phyloP scores from a whole-genome alignment of 2,888 invertebrate genomes.

The Brachyptera putata region DNA sequence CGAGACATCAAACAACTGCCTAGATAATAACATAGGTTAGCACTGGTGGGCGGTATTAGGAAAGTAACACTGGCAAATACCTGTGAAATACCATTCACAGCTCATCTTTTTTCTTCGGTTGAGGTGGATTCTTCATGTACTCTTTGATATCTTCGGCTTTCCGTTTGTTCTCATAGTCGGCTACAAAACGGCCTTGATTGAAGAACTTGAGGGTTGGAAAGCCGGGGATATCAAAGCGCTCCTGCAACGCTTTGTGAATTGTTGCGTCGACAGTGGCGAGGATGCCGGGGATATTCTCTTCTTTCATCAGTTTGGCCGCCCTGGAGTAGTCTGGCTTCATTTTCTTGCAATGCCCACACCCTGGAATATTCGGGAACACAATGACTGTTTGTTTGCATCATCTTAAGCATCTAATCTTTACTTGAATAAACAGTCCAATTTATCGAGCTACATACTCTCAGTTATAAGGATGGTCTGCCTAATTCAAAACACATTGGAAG shows the following conservation, averaged over 20 bases:
- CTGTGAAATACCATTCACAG: conserved; percentile 18
- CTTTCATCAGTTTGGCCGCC: conserved; percentile 51
- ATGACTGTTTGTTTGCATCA: too few relatives aligned
- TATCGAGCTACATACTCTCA: too few relatives aligned
- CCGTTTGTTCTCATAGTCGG: conserved; percentile 56
- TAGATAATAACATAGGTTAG: too few relatives aligned
- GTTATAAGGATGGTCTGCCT: too few relatives aligned
- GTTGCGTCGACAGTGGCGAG: conserved; percentile 65
- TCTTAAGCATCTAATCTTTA: too few relatives aligned
- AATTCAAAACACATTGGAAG: too few relatives aligned
- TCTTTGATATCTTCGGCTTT: conserved; percentile 52
- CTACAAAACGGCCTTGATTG: conserved; percentile 49
- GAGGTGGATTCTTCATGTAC: conserved; percentile 45
- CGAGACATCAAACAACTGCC: too few relatives aligned
- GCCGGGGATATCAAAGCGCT: conserved; percentile 57
- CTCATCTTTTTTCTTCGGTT: conserved; percentile 26
- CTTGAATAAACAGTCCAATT: too few relatives aligned
- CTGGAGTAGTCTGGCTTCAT: conserved; percentile 63
- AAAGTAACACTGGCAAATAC: conserved; percentile 14
- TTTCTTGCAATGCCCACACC: conserved; percentile 68
- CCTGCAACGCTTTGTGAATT: conserved; percentile 54
- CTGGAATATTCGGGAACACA: too few relatives aligned
- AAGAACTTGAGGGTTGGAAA: conserved; percentile 67
- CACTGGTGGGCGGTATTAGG: conserved; percentile 22
- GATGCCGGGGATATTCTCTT: conserved; percentile 44